Evolutionary conservation across 53 echinoderm and acorn worm species (phyloP), one percentile per base, ranked within the genome.

Genomic region (Hippasteria phrygiana): DNA sequence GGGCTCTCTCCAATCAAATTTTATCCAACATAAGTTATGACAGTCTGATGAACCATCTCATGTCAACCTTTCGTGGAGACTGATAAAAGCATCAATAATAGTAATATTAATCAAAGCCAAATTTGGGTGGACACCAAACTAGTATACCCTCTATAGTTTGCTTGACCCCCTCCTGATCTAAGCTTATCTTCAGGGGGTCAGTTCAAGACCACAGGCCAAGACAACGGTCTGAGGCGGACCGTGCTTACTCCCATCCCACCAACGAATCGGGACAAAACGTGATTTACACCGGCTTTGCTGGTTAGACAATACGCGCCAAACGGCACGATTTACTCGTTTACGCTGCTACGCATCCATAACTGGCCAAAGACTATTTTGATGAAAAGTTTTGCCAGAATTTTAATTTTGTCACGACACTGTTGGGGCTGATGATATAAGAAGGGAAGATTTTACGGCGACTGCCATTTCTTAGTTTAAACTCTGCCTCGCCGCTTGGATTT

Each of bases 321-420:
- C 66, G 71, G 70, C 85, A 85, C 85, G 85, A 69, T 35, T 35
- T 85, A 47, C 85, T 85, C 85, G 85, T 85, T 85, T 85, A 71
- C 85, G 39, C 85, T 71, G 85, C 85, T 71, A 70, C 85, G 85
- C 71, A 85, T 27, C 85, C 85, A 50, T 48, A 83, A 83, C 83
- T 48, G 85, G 69, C 27, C 70, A 47, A 71, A 85, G 85, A 85
- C 69, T 69, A 53, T 33, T 43, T 70, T 43, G 43, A 36, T 47
- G 71, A 20, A 71, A 85, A 70, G 53, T 51, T 85, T 85, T 69
- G 39, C 38, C 85, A 71, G 85, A 85, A 85, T 85, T 71, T 85
- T 85, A 71, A 85, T 85, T 85, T 85, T 85, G 85, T 85, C 85
- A 85, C 85, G 85, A 85, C 39, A 29, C 22, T 3, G 29, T 27